Evolutionary conservation across 53 echinoderm and acorn worm species (phyloP).

Genomic region (Luidia sarsii): DNA sequence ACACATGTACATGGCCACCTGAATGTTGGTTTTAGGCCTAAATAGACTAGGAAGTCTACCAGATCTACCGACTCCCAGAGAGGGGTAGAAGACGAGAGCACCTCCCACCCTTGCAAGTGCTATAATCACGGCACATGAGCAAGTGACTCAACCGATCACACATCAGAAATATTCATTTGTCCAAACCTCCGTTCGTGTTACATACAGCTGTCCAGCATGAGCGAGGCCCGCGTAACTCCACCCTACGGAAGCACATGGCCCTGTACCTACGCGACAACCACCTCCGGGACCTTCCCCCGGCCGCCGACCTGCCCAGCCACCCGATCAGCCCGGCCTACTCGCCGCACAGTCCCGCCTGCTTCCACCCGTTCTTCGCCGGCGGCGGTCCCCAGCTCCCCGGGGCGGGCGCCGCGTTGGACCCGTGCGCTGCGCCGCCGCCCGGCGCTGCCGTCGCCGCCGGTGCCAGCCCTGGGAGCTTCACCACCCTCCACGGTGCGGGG

Average conservation of each 20-base stretch:
- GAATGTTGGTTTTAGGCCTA: too few species aligned
- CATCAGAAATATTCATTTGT: too few species aligned
- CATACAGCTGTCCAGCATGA: constrained; percentile 88
- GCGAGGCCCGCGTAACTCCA: constrained; percentile 93
- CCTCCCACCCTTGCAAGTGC: too few species aligned
- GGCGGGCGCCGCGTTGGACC: constrained; percentile 7
- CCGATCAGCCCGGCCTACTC: constrained; percentile 39
- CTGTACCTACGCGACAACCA: constrained; percentile 65
- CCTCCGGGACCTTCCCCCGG: constrained; percentile 17
- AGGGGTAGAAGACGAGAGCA: too few species aligned
- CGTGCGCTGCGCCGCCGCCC: constrained; percentile 39
- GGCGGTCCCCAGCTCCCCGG: background rate
- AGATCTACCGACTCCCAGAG: too few species aligned
- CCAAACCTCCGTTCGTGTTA: too few species aligned
- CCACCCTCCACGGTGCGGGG: constrained; percentile 24
- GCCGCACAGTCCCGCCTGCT: constrained; percentile 2
- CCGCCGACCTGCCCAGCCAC: constrained; percentile 19
- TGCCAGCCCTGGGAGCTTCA: constrained; percentile 15
- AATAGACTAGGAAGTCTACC: too few species aligned
- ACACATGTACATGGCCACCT: too few species aligned
- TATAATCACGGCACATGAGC: too few species aligned
- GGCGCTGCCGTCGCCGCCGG: too few species aligned
- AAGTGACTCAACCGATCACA: too few species aligned
- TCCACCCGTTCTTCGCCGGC: constrained; percentile 16
- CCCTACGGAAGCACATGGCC: constrained; percentile 96